phyloP scores from a whole-genome alignment of 2,797 vertebrate species.

The Spinibarbus caldwelli region DNA sequence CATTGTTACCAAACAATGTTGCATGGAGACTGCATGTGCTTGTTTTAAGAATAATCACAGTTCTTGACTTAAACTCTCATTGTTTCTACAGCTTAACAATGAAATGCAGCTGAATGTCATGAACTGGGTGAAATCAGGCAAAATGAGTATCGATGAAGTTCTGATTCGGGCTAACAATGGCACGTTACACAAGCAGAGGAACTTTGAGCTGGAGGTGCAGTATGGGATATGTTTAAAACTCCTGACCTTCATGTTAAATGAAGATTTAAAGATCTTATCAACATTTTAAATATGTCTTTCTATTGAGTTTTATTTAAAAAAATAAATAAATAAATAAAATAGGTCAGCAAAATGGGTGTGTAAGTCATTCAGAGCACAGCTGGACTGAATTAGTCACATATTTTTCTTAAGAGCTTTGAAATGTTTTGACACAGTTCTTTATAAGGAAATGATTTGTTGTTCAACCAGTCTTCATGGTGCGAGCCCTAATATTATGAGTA shows the following conservation, averaged over 20 bases:
- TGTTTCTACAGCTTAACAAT: constrained; percentile 76
- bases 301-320: background rate
- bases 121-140: constrained; percentile 81
- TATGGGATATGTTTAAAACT: background rate
- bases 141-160: constrained; percentile 79
- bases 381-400: background rate
- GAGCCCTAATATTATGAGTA: background rate
- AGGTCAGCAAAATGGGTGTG: background rate
- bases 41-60: background rate
- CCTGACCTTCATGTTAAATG: background rate
- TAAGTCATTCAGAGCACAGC: background rate
- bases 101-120: constrained; percentile 83
- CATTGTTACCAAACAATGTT: background rate
- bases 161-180: constrained; percentile 74
- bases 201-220: constrained; percentile 58
- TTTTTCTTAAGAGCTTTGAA: background rate
- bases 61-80: background rate
- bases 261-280: background rate
- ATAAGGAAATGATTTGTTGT: constrained; percentile 33
- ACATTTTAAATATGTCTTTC: background rate
- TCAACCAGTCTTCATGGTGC: constrained; percentile 3
- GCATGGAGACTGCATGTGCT: constrained; percentile 12
- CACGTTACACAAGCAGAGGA: constrained; percentile 51
- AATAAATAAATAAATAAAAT: no score
- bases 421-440: background rate